A percentile compares a stretch with the other conserved stretches of the same genome.
phyloP scores from a whole-genome alignment of 1,140 invertebrate genomes.

The Scaptomyza graminum region DNA sequence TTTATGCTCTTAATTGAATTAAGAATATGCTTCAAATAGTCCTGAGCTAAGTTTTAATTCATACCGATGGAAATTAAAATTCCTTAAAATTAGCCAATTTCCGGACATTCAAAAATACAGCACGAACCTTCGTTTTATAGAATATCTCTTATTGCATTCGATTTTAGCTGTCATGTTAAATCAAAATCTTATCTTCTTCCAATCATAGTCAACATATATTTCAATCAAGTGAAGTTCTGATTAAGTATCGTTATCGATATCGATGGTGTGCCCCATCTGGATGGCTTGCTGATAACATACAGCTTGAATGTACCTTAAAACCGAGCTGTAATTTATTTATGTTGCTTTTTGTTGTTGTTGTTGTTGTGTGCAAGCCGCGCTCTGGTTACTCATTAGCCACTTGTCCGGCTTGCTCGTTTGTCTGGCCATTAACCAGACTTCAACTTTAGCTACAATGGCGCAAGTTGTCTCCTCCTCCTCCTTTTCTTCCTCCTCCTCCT shows the following conservation, averaged over 20 bases:
- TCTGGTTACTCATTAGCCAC: constrained; percentile 70
- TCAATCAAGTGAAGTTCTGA: not conserved
- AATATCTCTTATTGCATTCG: too few relatives aligned
- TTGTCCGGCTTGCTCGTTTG: constrained; percentile 66
- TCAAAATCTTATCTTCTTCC: too few relatives aligned
- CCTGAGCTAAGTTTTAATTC: too few relatives aligned
- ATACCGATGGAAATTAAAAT: too few relatives aligned
- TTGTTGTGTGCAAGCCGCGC: constrained; percentile 6
- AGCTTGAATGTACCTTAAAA: not conserved
- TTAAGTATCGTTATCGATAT: not conserved
- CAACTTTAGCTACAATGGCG: constrained; percentile 46
- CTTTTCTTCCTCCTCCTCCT: not conserved
- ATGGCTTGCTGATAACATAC: not conserved
- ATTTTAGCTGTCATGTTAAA: too few relatives aligned
- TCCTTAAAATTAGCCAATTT: too few relatives aligned
- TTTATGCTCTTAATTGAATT: not conserved
- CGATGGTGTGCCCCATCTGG: not conserved
- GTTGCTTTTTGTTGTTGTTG: not conserved
- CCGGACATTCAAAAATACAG: too few relatives aligned
- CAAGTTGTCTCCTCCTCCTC: not conserved
- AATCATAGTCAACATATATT: too few relatives aligned
- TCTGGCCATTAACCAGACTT: constrained; percentile 71
- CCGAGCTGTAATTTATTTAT: constrained; percentile 4
- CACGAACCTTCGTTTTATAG: too few relatives aligned
- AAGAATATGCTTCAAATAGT: not conserved